Percentiles rank a stretch among this genome's conserved stretches.
These are phyloP conservation scores for Peromyscus californicus DNA, from an alignment of 2,113 vertebrate genomes.

Conservation along the genomic window DNA sequence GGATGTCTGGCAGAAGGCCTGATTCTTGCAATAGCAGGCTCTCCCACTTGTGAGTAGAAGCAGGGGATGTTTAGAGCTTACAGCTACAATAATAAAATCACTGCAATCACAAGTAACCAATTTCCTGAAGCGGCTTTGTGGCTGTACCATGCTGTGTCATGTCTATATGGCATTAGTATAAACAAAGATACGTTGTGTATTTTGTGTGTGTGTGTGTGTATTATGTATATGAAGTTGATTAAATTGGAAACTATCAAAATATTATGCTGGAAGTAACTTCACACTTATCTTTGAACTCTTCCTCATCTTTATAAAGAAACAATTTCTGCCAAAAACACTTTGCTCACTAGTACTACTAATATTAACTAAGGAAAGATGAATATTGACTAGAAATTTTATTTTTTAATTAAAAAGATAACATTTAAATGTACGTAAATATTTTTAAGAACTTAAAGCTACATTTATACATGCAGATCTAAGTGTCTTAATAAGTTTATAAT, in stretches of 20 bases:
- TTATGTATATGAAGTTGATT: background rate
- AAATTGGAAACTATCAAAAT: slow-evolving; percentile 27
- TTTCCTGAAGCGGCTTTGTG: background rate
- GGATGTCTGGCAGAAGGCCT: background rate
- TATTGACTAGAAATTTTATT: background rate
- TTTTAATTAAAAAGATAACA: background rate
- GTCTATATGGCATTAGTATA: background rate
- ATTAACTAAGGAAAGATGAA: background rate
- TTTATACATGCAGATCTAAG: background rate
- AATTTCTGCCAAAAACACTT: background rate
- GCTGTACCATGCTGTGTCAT: background rate
- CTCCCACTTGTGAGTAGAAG: background rate
- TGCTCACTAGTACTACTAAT: background rate
- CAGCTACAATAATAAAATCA: background rate
- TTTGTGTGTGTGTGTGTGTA: background rate
- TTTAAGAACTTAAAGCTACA: background rate
- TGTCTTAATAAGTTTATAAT: background rate
- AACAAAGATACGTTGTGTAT: background rate
- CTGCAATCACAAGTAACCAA: background rate
- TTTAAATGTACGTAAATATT: background rate
- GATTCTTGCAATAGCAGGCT: background rate
- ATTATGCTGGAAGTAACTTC: background rate
- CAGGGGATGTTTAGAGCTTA: background rate
- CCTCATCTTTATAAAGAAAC: slow-evolving; percentile 3
- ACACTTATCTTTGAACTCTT: background rate